Evolutionary conservation across 2,888 invertebrate genomes (phyloP), one percentile per base, ranked within the genome.

Genomic region (Chydorus sphaericus): DNA sequence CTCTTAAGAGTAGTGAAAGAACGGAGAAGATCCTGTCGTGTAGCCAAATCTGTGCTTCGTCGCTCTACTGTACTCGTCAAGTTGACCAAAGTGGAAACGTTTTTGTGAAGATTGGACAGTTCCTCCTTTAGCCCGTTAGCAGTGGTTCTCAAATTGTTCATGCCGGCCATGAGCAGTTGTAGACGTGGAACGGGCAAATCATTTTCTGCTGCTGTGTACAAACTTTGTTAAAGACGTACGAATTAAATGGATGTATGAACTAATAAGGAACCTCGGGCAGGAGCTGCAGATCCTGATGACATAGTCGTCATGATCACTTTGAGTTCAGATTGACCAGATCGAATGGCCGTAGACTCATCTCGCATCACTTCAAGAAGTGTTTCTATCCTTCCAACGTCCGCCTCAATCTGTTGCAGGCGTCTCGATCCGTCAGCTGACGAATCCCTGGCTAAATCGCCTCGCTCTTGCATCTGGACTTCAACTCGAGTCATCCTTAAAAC

Each of bases 271-370:
- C 55, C 48, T 55, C 55, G 31, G n/a, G 28, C 16, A 11, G 55
- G 36, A 8, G 28, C 1, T 1, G 20, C 14, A 3, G 26, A 18
- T 11, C 31, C 28, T 3, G 23, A 23, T 5, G 30, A 48, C n/a
- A n/a, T n/a, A n/a, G 48, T 30, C 23, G 36, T 36, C 20, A 55
- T 14, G 8, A 61, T 59, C 8, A 59, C 55, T 57, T 62, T 64
- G 7, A 60, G 39, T 29, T 61, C 53, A 10, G 60, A 58, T 49
- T 62, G 62, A 23, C 58, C 60, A 54, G 63, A 61, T 36, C 62
- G 58, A 31, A 63, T 53, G 50, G 63, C 62, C n/a, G 62, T 61
- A 1, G 65, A 54, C 57, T 64, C 63, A 54, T 64, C 61, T 29
- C 62, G 54, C 7, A 63, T 50, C 7, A 62, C 59, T 16, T 63